A percentile compares a stretch with the other conserved stretches of the same genome.
Evolutionary conservation across 2,888 invertebrate species (phyloP).

Genomic region (Nomada flava): DNA sequence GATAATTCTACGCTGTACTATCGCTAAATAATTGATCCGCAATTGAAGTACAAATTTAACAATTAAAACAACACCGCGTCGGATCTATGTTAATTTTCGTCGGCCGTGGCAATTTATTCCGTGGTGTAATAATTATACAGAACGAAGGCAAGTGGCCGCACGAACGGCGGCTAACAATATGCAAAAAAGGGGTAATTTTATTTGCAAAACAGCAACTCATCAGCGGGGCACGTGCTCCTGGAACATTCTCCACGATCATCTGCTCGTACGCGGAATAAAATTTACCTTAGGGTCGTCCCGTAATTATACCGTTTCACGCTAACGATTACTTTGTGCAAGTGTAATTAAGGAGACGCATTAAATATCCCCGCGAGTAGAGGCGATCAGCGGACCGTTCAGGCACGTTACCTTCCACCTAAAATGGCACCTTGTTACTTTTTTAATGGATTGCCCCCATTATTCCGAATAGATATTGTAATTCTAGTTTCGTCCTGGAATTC

Average conservation of each 20-base stretch:
- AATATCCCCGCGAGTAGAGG: constrained; percentile 41
- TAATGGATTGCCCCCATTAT: constrained; percentile 36
- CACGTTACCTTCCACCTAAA: constrained; percentile 39
- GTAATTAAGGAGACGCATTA: constrained; percentile 55
- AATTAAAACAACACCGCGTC: neutral
- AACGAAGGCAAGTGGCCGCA: neutral
- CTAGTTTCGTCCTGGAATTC: constrained; percentile 15
- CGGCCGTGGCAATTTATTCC: neutral
- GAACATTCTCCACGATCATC: neutral
- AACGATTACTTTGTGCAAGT: constrained; percentile 46
- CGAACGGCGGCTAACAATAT: neutral
- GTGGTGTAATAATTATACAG: neutral
- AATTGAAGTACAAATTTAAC: neutral
- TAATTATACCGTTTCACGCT: constrained; percentile 50
- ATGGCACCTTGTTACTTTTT: constrained; percentile 42
- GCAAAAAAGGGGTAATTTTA: constrained; percentile 9
- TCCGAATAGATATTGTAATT: constrained; percentile 22
- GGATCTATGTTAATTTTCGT: too few species aligned
- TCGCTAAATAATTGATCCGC: neutral
- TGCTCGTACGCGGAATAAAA: constrained; percentile 17
- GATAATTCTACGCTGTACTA: neutral
- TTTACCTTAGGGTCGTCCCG: constrained; percentile 17
- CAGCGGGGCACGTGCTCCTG: constrained; percentile 39
- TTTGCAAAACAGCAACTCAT: constrained; percentile 23
- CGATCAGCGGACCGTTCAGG: constrained; percentile 44